A percentile compares a stretch with the other conserved stretches of the same genome.
phyloP scores from a whole-genome alignment of 1,140 invertebrate genomes.

The Diuraphis noxia region DNA sequence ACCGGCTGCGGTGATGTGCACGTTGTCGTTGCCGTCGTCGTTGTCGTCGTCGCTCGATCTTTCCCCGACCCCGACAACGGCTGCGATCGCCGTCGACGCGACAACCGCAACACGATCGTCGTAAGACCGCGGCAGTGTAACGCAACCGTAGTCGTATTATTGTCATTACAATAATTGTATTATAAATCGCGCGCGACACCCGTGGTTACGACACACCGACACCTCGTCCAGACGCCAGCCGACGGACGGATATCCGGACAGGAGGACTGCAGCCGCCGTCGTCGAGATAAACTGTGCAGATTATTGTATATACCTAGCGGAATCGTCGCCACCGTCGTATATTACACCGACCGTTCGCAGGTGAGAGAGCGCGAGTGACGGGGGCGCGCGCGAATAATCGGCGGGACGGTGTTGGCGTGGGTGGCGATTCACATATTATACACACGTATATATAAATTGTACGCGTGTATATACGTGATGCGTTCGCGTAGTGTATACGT shows the following conservation, averaged over 20 bases:
- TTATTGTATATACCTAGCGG: neutral
- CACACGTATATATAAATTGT: neutral
- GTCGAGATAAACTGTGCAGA: no score
- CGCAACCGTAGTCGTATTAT: neutral
- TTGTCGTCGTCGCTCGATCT: neutral
- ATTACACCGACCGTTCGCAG: neutral
- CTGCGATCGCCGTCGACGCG: neutral
- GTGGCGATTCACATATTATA: neutral
- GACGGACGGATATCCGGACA: neutral
- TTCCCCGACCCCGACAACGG: neutral
- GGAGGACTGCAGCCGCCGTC: neutral
- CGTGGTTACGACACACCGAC: neutral
- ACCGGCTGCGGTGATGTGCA: slow-evolving; percentile 25
- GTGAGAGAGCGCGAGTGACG: neutral
- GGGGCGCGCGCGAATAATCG: neutral
- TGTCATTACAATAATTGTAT: neutral
- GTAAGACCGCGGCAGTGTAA: neutral
- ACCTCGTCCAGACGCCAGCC: neutral
- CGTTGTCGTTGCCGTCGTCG: slow-evolving; percentile 6
- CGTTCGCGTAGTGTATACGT: neutral
- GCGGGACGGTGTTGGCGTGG: neutral
- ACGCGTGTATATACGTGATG: no score
- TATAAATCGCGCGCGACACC: neutral
- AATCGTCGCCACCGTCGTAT: neutral
- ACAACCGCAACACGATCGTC: neutral